phyloP scores from a whole-genome alignment of 2,888 invertebrate genomes.

The Orthosia cruda region DNA sequence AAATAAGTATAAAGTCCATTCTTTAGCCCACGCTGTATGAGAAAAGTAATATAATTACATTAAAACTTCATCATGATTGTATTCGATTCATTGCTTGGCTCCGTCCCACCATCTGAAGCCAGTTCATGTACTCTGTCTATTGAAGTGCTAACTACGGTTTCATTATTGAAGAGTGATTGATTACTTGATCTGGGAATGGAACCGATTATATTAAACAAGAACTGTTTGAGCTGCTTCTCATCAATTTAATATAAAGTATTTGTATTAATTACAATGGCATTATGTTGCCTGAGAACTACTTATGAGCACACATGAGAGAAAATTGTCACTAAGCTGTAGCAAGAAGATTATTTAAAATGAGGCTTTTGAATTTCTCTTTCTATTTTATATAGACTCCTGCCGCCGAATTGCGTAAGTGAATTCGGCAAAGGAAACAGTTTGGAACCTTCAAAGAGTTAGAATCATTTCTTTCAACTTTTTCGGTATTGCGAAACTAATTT shows the following conservation, averaged over 20 bases:
- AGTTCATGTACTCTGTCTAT: conserved; percentile 47
- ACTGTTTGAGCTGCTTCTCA: conserved; percentile 30
- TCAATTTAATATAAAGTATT: conserved; percentile 16
- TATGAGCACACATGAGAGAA: not conserved
- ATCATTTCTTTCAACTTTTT: no score
- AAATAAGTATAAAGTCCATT: conserved; percentile 22
- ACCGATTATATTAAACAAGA: conserved; percentile 21
- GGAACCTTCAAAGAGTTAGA: no score
- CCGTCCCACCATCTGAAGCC: conserved; percentile 27
- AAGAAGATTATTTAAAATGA: not conserved
- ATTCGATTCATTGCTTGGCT: conserved; percentile 42
- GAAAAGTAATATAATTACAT: conserved; percentile 58
- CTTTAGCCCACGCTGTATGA: conserved; percentile 18
- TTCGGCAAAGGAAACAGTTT: no score
- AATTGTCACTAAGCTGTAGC: not conserved
- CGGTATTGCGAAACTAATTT: no score
- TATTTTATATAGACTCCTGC: not conserved
- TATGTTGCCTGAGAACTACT: not conserved
- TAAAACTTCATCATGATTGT: conserved; percentile 46
- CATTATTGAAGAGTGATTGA: conserved; percentile 43
- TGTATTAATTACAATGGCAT: not conserved
- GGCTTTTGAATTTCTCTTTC: not conserved
- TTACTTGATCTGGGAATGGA: conserved; percentile 43
- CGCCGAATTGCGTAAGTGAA: no score
- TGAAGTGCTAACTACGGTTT: conserved; percentile 37